phyloP scores from a whole-genome alignment of 2,797 vertebrate genomes.

The Tragopan temminckii region DNA sequence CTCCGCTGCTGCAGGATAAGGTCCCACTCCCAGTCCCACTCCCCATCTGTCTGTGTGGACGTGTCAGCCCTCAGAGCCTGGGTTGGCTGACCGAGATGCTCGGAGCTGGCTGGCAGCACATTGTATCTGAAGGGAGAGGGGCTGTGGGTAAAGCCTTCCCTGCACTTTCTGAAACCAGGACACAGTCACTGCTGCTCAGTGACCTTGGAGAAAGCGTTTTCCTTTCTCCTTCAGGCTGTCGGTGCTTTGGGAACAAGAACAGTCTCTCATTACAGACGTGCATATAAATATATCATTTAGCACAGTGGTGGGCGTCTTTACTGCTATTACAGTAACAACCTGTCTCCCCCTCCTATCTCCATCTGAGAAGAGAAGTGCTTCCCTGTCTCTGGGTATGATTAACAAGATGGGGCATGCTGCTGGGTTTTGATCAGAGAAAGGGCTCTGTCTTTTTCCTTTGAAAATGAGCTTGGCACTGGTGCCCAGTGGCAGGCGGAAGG shows the following conservation, averaged over 20 bases:
- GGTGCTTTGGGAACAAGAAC: conserved; percentile 8
- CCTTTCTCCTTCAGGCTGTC: conserved; percentile 19
- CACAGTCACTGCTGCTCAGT: neutral
- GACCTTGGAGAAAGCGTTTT: neutral
- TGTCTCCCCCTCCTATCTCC: neutral
- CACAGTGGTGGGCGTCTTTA: conserved; percentile 38
- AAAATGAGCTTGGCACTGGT: neutral
- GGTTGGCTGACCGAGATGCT: neutral
- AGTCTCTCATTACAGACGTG: neutral
- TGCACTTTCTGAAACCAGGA: neutral
- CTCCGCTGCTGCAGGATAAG: neutral
- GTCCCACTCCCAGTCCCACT: neutral
- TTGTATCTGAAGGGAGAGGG: neutral
- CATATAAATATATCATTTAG: conserved; percentile 45
- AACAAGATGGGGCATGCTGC: neutral
- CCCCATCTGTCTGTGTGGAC: neutral
- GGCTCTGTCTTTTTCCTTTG: neutral
- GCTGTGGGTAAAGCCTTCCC: neutral
- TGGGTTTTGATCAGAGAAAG: neutral
- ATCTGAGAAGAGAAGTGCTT: neutral
- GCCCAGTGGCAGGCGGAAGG: neutral
- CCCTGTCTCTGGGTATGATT: neutral
- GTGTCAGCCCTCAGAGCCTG: neutral
- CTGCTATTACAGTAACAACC: conserved; percentile 53
- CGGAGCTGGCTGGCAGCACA: neutral